Percentiles rank a stretch among this genome's conserved stretches.
phyloP scores from a whole-genome alignment of 2,888 invertebrate genomes.

The Tetranychus piercei region DNA sequence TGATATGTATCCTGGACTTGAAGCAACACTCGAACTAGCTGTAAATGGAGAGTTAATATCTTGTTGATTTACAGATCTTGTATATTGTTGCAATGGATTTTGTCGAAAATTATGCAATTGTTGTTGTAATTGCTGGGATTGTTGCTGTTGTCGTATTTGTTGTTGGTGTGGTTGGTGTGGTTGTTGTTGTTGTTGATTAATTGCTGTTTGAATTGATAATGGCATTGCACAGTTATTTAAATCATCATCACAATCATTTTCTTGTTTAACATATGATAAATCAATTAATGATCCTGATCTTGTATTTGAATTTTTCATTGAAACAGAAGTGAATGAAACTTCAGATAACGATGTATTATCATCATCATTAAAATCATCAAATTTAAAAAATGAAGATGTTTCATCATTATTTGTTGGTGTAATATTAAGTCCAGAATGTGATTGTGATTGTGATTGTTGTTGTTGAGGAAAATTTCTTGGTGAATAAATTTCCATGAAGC shows the following conservation, averaged over 20 bases:
- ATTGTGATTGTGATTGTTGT: not conserved
- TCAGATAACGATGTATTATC: constrained; percentile 5
- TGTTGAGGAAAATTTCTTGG: constrained; percentile 38
- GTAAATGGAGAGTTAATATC: not conserved
- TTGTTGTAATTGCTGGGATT: too few species aligned
- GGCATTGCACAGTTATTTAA: not conserved
- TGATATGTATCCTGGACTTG: not conserved
- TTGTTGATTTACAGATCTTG: not conserved
- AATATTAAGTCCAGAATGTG: not conserved
- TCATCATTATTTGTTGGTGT: not conserved
- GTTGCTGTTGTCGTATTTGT: too few species aligned
- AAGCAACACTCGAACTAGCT: not conserved
- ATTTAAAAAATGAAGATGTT: not conserved
- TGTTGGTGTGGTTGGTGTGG: not conserved
- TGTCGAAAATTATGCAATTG: too few species aligned
- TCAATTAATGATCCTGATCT: not conserved
- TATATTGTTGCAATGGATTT: not conserved
- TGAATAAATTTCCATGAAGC: constrained; percentile 33
- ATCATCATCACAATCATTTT: constrained; percentile 3
- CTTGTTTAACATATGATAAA: not conserved
- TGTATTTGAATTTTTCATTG: not conserved
- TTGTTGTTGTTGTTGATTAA: not conserved
- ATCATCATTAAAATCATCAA: not conserved
- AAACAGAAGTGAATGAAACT: not conserved
- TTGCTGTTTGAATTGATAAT: not conserved